These are phyloP conservation scores for Syndactyla subalaris DNA, from an alignment of 2,797 vertebrate genomes.

Conservation along the genomic window DNA sequence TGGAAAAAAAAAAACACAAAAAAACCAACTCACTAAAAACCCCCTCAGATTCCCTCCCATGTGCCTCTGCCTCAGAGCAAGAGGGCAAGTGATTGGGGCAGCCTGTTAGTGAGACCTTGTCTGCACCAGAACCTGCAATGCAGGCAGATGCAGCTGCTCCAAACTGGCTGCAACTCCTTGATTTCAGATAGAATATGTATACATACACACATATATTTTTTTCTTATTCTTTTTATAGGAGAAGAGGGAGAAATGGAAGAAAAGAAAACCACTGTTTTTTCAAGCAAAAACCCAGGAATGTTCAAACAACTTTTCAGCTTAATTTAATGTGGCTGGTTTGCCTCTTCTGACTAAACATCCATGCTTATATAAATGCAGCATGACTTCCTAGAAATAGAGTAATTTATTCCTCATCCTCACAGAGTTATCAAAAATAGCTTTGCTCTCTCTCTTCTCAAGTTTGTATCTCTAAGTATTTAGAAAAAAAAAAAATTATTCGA, in stretches of 20 bases:
- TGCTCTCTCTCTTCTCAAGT: background rate
- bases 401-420: background rate
- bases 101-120: background rate
- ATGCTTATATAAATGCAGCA: background rate
- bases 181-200: background rate
- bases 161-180: background rate
- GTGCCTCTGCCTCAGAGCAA: background rate
- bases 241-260: background rate
- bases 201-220: too few relatives aligned
- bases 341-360: background rate
- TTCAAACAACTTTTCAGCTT: background rate
- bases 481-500: background rate
- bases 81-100: background rate
- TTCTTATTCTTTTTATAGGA: background rate
- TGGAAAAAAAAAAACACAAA: too few relatives aligned
- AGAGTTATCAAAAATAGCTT: background rate
- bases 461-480: background rate
- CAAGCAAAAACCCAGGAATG: background rate
- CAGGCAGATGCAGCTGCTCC: background rate
- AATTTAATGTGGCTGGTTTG: background rate
- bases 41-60: background rate
- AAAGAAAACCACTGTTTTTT: fast-evolving
- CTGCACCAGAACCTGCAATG: background rate
- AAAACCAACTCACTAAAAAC: too few relatives aligned
- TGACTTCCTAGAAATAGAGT: background rate